These are phyloP conservation scores for Gymnothorax javanicus DNA, from an alignment of 2,797 vertebrate genomes.

Conservation along the genomic window DNA sequence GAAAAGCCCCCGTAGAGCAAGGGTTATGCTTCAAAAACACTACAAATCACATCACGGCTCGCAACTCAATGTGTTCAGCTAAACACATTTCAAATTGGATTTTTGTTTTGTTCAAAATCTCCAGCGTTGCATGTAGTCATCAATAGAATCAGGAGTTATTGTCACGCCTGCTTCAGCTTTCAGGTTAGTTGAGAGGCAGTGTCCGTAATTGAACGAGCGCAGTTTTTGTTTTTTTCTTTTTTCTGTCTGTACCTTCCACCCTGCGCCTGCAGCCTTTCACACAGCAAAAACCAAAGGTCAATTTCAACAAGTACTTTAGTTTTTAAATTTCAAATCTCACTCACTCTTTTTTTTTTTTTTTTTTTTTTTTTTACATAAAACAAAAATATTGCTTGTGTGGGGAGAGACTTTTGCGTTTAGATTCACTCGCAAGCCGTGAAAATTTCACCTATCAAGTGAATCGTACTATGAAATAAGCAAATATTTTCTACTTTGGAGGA, in stretches of 20 bases:
- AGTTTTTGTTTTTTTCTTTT: neutral
- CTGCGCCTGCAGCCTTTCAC: no score
- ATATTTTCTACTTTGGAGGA: no score
- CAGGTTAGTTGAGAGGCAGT: neutral
- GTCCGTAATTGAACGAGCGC: neutral
- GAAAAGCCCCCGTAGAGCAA: neutral
- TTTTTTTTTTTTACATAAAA: no score
- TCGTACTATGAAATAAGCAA: no score
- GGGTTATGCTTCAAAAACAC: neutral
- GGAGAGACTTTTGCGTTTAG: no score
- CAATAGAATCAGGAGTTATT: neutral
- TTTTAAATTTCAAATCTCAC: no score
- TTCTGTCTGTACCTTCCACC: neutral
- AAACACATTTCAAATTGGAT: neutral
- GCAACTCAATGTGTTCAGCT: neutral
- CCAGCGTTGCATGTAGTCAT: neutral
- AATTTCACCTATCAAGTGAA: no score
- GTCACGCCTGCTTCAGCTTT: neutral
- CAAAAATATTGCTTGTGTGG: no score
- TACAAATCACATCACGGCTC: neutral
- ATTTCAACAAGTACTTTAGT: no score
- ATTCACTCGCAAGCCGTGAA: no score
- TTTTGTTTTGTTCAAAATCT: neutral
- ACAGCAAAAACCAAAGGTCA: no score
- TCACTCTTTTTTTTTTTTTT: no score